phyloP scores from a whole-genome alignment of 2,888 invertebrate genomes.

The Thecocarcelia acutangulata region DNA sequence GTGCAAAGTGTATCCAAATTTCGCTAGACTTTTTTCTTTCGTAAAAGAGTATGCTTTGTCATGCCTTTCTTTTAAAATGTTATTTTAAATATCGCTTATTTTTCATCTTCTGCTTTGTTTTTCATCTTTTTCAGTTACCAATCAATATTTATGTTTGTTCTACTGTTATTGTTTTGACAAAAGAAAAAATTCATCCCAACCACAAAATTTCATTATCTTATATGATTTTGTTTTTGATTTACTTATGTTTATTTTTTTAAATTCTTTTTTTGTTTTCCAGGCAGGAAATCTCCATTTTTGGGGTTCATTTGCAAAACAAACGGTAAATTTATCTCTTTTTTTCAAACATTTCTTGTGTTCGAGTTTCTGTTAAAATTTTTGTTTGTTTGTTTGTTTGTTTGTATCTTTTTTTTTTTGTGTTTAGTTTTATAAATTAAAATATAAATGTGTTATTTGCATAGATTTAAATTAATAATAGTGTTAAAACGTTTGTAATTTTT shows the following conservation, averaged over 20 bases:
- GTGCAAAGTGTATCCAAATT: no score
- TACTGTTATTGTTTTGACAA: slow-evolving; percentile 44
- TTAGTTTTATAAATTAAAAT: background rate
- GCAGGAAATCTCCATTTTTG: slow-evolving; percentile 81
- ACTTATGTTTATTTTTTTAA: slow-evolving; percentile 68
- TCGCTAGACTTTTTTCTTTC: no score
- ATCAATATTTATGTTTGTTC: slow-evolving; percentile 2
- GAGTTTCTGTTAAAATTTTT: slow-evolving; percentile 56
- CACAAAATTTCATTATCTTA: slow-evolving; percentile 59
- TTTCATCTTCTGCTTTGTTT: background rate
- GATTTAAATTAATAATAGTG: slow-evolving; percentile 19
- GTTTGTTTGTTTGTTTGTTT: slow-evolving; percentile 36
- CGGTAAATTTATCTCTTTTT: slow-evolving; percentile 75
- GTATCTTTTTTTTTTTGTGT: background rate
- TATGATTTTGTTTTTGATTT: slow-evolving; percentile 45
- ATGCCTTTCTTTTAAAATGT: no score
- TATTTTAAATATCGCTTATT: no score
- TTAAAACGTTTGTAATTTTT: no score
- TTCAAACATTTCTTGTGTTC: slow-evolving; percentile 63
- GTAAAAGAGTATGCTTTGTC: no score
- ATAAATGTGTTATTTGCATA: background rate
- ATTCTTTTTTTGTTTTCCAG: slow-evolving; percentile 78
- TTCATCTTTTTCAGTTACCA: background rate
- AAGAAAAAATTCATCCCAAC: slow-evolving; percentile 30
- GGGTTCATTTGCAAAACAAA: slow-evolving; percentile 80